Evolutionary conservation across 1,140 invertebrate genomes (phyloP).

Genomic region (Musca domestica): DNA sequence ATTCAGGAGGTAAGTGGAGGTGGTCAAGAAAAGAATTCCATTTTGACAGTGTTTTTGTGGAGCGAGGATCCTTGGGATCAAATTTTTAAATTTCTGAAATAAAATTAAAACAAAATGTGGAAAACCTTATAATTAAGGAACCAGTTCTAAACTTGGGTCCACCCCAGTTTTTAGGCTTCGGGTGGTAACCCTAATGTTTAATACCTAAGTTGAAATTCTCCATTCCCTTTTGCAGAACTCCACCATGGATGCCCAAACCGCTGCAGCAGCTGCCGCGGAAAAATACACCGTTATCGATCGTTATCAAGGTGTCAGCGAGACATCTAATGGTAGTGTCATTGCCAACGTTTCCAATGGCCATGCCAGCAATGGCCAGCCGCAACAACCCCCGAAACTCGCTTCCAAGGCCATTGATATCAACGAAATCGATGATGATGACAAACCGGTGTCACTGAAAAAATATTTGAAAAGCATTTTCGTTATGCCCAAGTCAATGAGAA

Average conservation of each 20-base stretch:
- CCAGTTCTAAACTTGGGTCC: no score
- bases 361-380: neutral
- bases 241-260: conserved; percentile 35
- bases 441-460: conserved; percentile 55
- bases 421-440: conserved; percentile 31
- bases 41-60: no score
- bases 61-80: no score
- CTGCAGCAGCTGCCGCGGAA: conserved; percentile 24
- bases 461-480: conserved; percentile 74
- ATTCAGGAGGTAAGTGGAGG: conserved; percentile 36
- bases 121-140: no score
- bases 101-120: no score
- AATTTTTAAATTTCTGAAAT: no score
- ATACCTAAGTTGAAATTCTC: no score
- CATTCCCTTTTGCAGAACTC: conserved; percentile 27
- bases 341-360: neutral
- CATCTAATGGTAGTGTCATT: neutral
- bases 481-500: conserved; percentile 72
- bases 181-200: no score
- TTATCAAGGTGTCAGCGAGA: conserved; percentile 40
- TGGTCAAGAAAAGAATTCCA: neutral
- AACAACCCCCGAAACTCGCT: neutral
- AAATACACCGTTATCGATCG: conserved; percentile 30
- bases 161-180: no score
- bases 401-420: conserved; percentile 26